phyloP scores from a whole-genome alignment of 1,140 invertebrate species.

The Aphis craccivora region DNA sequence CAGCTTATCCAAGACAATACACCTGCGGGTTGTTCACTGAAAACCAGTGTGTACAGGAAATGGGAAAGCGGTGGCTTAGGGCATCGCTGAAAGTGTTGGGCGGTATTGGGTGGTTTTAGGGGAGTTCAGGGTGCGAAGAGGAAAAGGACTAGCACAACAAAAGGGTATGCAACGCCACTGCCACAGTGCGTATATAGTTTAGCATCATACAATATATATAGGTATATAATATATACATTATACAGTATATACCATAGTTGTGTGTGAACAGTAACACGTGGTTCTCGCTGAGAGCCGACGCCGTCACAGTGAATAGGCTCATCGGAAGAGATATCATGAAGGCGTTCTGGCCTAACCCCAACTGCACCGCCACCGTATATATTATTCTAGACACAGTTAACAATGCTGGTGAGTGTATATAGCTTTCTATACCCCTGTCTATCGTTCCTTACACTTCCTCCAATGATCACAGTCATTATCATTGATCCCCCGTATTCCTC shows the following conservation, averaged over 20 bases:
- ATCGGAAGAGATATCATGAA: conserved; percentile 39
- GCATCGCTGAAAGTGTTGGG: background rate
- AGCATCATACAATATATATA: background rate
- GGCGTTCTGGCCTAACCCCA: background rate
- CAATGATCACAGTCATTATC: background rate
- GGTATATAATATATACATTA: background rate
- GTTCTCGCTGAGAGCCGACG: background rate
- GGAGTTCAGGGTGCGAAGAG: background rate
- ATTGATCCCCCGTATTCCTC: background rate
- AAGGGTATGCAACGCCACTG: background rate
- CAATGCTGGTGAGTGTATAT: background rate
- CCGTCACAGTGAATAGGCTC: background rate
- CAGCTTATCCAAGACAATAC: conserved; percentile 28
- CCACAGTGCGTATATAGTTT: background rate
- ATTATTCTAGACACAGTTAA: conserved; percentile 7
- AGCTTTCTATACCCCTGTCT: background rate
- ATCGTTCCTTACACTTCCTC: background rate
- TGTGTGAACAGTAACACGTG: conserved; percentile 51
- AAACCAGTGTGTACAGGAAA: background rate
- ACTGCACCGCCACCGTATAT: background rate
- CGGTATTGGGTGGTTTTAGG: background rate
- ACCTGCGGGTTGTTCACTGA: background rate
- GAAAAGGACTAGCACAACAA: background rate
- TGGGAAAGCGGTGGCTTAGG: background rate
- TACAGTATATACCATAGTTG: background rate